Base-by-base conservation (phyloP, 2,888 invertebrate genomes). In the Hemicrepidius hirtus region DNA sequence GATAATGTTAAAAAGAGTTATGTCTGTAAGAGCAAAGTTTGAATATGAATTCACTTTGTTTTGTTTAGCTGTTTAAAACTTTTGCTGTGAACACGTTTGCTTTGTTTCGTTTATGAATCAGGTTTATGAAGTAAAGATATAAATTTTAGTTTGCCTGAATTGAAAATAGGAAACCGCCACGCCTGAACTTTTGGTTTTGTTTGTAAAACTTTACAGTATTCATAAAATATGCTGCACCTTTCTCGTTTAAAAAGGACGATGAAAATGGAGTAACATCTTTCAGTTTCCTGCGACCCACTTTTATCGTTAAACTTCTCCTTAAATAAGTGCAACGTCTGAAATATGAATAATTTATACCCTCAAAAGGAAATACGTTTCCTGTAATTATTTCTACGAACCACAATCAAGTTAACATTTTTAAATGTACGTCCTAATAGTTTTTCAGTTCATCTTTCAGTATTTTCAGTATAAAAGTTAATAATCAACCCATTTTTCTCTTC, bases 51-150 rank as follows among this genome's bases (percentile, higher is more conserved):
- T 65, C 65, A 53, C 59, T 62, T 63, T 73, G 73, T 70, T 73
- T 67, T 71, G 41, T 67, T 65, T 57, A 37, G 66, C 66, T 60
- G 59, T 66, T 71, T 62, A 46, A 67, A 73, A 73, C 53, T 49
- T 55, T 62, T 63, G 55, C 73, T 37, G 62, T 55, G 46, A 57
- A 73, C 69, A 73, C 73, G 63, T 73, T 70, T 66, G 70, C 73
- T 67, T 73, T 73, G 73, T 73, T 73, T 73, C 70, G 63, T 62
- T 73, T 66, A 62, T 70, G 69, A 73, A 73, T 73, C 70, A 40
- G 57, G 62, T 67, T 73, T 73, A 73, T 65, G 66, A 66, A 67
- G 73, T 70, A 66, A 55, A 63, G 67, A 70, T 66, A 73, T 73
- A 73, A 73, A 73, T 73, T 73, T 69, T 67, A 73, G 67, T 73